Evolutionary conservation across 2,888 invertebrate species (phyloP), one percentile per base, ranked within the genome.

Genomic region (Lasius platythorax): DNA sequence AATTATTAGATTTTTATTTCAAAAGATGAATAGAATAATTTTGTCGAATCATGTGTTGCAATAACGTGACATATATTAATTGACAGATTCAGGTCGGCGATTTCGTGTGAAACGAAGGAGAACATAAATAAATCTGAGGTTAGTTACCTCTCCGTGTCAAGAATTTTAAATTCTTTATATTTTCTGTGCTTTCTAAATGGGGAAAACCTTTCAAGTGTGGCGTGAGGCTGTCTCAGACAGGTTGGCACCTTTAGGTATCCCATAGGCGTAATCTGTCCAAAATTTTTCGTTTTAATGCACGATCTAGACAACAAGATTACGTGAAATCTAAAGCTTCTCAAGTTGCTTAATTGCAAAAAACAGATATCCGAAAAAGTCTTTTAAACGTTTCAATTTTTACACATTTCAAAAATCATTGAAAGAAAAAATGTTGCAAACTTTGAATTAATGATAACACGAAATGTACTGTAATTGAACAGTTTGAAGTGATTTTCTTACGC

Each of bases 91-190:
- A n/a, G 18, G 18, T 50, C 6, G 18, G 18, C 18, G 50, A 50
- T 18, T 15, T 1, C 6, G 0, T 53, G 3, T 53, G 53, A 53
- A 53, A 53, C 15, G n/a, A 53, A 53, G 8, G 9, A n/a, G 3
- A 18, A 53, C 3, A 9, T 2, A n/a, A 8, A 46, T 4, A 15
- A 46, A 18, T 1, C 18, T 11, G 43, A 3, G 3, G 3, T 43
- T 40, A 8, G 37, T 43, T 43, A 43, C 12, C 11, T 50, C 18
- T 50, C 6, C 12, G 91, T 91, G 90, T 90, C 92, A 91, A 87
- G 92, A 92, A 91, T 93, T 92, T 90, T 84, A 91, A 92, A 89
- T 88, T 88, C 89, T 91, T 91, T 92, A 91, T 89, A 91, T 90
- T 91, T 91, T 88, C 87, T 87, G 86, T 84, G 85, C 87, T 75